Base-by-base conservation (phyloP, 1,140 invertebrate species). In the Tetramorium parvispinum region DNA sequence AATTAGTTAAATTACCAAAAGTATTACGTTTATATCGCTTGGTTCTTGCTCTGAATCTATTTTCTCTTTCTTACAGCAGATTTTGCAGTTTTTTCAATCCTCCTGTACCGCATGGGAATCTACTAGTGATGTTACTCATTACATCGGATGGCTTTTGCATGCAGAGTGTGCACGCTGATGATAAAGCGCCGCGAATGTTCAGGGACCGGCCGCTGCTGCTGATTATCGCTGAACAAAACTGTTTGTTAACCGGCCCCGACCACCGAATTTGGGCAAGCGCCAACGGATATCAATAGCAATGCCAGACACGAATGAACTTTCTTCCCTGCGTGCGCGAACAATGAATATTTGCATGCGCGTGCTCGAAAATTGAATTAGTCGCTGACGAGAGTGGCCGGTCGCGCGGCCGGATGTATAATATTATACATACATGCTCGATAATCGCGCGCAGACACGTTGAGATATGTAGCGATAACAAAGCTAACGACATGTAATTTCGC, bases 271-370 rank as follows among this genome's bases (percentile, higher is more conserved):
- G 79, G 79, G 8, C 49, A 16, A 18, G 18, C 68, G 68, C 79
- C 79, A 83, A 24, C 51, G 18, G 53, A 59, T 83, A 83, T 83
- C 79, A 83, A 83, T 83, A 83, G 68, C 53, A 59, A 73, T 37
- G 68, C 53, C 53, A 32, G 65, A 71, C 66, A 46, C 79, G 53
- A 83, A 49, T 73, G 53, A 46, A 43, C 65, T 73, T 83, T 83
- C 79, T 83, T 83, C 57, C 40, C 40, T 53, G 53, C 40, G 63
- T 68, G 46, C 63, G 40, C 53, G 53, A 61, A 83, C 24, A 71
- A 83, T 73, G 68, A 83, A 75, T 83, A 73, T 83, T 83, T 73
- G 68, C 40, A 24, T 27, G 27, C 68, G 57, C 79, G 51, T 57
- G 78, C 24, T 46, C 24, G 79, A 83, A 83, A 73, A 83, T 73